Evolutionary conservation across 2,797 vertebrate species (phyloP).

Genomic region (Tenualosa thibaudeaui): DNA sequence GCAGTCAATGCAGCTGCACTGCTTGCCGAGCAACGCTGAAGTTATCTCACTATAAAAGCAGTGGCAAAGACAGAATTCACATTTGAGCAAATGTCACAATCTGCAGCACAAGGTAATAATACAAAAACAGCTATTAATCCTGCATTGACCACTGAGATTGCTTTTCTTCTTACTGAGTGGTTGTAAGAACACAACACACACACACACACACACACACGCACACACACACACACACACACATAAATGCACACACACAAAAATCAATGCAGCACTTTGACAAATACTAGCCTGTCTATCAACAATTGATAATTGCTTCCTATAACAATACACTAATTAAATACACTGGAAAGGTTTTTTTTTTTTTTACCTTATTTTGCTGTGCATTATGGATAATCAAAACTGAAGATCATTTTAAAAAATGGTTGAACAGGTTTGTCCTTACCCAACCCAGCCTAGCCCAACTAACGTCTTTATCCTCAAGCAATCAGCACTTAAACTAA

Average conservation of each 20-base stretch:
- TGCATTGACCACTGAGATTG: background rate
- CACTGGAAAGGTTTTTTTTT: background rate
- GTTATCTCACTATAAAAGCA: constrained; percentile 22
- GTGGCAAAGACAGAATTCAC: background rate
- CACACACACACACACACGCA: background rate
- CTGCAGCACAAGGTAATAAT: constrained; percentile 2
- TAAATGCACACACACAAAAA: background rate
- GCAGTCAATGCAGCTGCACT: constrained; percentile 43
- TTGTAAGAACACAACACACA: background rate
- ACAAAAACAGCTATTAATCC: background rate
- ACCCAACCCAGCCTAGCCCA: background rate
- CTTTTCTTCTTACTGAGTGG: background rate
- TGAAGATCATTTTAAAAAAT: background rate
- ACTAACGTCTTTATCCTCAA: background rate
- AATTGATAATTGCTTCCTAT: background rate
- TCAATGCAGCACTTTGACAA: background rate
- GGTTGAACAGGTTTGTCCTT: background rate
- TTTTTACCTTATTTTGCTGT: background rate
- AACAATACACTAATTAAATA: background rate
- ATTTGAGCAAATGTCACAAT: background rate
- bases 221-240: background rate
- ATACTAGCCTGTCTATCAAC: background rate
- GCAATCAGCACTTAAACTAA: background rate
- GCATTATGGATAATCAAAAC: background rate
- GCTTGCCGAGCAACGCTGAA: constrained; percentile 28